Evolutionary conservation across 2,888 invertebrate species (phyloP), one percentile per base, ranked within the genome.

Genomic region (Keiferia lycopersicella): DNA sequence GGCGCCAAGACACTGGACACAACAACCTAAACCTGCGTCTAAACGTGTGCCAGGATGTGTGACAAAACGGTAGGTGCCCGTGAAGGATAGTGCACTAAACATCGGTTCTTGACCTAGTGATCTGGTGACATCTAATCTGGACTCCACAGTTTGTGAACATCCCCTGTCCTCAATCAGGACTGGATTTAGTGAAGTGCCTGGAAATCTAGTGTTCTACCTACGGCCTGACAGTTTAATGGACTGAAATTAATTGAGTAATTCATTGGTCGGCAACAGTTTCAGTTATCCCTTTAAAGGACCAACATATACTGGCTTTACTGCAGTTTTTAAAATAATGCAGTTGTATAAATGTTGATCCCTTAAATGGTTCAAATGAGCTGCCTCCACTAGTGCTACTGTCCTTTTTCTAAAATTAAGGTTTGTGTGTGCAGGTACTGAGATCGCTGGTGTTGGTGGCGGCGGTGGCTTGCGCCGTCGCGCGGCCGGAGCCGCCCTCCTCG

Each of bases 401-500:
- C 16, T 58, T 56, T 41, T 59, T 39, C 58, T 73, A 62, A 68
- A 71, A 63, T 68, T 65, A 70, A 69, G 63, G 70, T 82, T 81
- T 83, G 73, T 85, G 78, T 84, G 83, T 81, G 77, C 90, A 91
- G 92, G 85, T 91, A 77, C 80, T 90, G 78, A 87, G 85, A 77
- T 83, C 87, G 61, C 74, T 89, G 83, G 83, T 85, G 79, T 79
- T 84, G 78, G 86, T 82, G 78, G 89, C 79, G 82, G 84, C 81
- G 77, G 83, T 81, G 75, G 92, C 75, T 64, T 88, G 81, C 82
- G 92, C 77, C 66, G 81, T 76, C 63, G 93, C 90, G 68, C 90
- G 92, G 67, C 93, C 93, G 39, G 93, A 93, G 80, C 92, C 93
- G 2, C 93, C 93, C 18, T 80, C 87, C 57, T 90, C 89, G 38